A percentile compares a stretch with the other conserved stretches of the same genome.
Conservation (phyloP, 2,113 vertebrate species). For the Zapornia atra region DNA sequence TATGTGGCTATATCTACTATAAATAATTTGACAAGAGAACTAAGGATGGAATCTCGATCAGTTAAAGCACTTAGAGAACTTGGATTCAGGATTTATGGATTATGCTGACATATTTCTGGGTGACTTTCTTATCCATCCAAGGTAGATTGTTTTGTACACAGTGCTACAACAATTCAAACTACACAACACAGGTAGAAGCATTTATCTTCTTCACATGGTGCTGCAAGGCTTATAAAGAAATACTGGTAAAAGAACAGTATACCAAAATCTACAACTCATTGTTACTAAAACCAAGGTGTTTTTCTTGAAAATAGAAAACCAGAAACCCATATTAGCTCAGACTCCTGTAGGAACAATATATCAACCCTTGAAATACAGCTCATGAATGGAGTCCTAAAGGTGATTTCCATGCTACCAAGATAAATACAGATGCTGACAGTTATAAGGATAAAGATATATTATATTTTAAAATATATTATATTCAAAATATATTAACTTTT, state of each 20-base stretch:
- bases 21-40: constrained; percentile 77
- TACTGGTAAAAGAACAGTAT: neutral
- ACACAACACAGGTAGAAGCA: neutral
- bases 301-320: neutral
- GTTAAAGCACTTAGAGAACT: constrained; percentile 18
- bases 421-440: neutral
- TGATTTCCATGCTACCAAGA: neutral
- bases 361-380: neutral
- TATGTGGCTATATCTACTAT: constrained; percentile 74
- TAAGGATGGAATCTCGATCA: constrained; percentile 53
- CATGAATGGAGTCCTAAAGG: neutral
- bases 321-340: neutral
- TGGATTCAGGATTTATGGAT: neutral
- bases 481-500: neutral
- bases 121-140: neutral
- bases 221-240: neutral
- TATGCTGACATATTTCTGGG: neutral
- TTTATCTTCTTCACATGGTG: neutral
- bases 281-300: neutral
- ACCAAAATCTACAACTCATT: neutral
- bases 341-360: neutral
- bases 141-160: neutral
- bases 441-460: neutral
- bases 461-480: neutral
- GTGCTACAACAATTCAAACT: neutral